Conservation (phyloP, 2,113 vertebrate species). For the Sapajus apella region DNA sequence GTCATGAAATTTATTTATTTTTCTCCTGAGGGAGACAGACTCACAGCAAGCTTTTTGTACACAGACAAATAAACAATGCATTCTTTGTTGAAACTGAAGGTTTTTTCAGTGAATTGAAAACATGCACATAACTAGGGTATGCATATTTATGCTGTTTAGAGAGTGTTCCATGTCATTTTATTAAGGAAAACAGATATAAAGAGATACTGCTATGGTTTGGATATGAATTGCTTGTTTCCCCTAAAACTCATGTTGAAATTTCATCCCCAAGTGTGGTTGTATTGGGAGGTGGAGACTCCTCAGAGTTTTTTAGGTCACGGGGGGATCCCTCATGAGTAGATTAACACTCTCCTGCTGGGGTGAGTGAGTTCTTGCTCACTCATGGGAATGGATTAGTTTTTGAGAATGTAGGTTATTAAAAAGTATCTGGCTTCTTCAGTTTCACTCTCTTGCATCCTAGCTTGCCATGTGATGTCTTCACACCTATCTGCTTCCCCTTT, state of each 20-base stretch:
- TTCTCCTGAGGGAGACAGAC: neutral
- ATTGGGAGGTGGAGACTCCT: neutral
- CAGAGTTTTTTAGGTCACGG: neutral
- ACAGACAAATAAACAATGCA: neutral
- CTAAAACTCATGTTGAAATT: neutral
- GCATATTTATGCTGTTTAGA: conserved; percentile 24
- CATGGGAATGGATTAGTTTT: neutral
- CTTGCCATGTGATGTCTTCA: neutral
- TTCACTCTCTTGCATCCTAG: neutral
- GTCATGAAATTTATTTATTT: conserved; percentile 47
- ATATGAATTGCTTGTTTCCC: neutral
- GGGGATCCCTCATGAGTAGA: neutral
- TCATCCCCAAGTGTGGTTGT: neutral
- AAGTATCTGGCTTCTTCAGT: neutral
- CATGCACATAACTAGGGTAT: neutral
- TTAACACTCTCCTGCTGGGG: neutral
- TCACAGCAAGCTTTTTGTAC: neutral
- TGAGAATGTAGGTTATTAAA: neutral
- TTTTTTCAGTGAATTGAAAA: conserved; percentile 7
- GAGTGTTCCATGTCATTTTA: neutral
- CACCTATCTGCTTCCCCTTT: neutral
- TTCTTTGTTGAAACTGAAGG: conserved; percentile 27
- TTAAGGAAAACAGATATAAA: neutral
- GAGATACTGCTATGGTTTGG: neutral
- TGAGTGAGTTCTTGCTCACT: neutral